Base-by-base conservation (phyloP, 1,140 invertebrate genomes). In the Lasioglossum baleicum region DNA sequence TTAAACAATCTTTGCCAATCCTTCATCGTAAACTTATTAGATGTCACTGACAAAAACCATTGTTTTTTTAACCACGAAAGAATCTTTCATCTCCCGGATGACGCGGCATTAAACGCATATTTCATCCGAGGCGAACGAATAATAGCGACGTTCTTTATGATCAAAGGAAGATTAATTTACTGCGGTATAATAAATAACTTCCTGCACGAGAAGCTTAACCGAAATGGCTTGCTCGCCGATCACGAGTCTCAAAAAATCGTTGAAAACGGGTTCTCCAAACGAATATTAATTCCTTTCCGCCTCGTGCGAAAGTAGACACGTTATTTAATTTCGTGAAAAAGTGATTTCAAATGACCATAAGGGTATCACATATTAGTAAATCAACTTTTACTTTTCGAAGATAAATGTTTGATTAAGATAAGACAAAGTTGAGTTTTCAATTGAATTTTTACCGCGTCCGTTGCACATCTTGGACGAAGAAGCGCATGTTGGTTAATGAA, bases 131-230 rank as follows among this genome's bases (percentile, higher is more conserved):
- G 22, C 31, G 69, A 78, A 65, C 35, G 69, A 73, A 73, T 72
- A 78, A 64, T 63, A 77, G 75, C 72, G n/a, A 2, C 61, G 35
- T 73, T 53, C 67, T 65, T 73, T 64, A 56, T 51, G 76, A 65
- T 79, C 76, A 79, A 79, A 79, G 69, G 48, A 17, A 72, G 48
- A 79, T 79, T 72, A 79, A 79, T 72, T 73, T 72, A 69, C 75
- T 72, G 31, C 22, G 48, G 76, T 35, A 56, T 73, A 79, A 79
- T 79, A 79, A 79, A 73, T 79, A 79, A 79, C 61, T 72, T 79
- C 22, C 76, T 65, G 69, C 3, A 65, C 60, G 48, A 44, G 48
- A 44, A 79, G 64, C 15, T 44, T 13, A 22, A 7, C 44, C 17
- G 40, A 79, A 79, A 79, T 72, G 64, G 69, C 51, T 72, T 64